Evolutionary conservation across 2,888 invertebrate genomes (phyloP), one percentile per base, ranked within the genome.

Genomic region (Ecdyonurus torrentis): DNA sequence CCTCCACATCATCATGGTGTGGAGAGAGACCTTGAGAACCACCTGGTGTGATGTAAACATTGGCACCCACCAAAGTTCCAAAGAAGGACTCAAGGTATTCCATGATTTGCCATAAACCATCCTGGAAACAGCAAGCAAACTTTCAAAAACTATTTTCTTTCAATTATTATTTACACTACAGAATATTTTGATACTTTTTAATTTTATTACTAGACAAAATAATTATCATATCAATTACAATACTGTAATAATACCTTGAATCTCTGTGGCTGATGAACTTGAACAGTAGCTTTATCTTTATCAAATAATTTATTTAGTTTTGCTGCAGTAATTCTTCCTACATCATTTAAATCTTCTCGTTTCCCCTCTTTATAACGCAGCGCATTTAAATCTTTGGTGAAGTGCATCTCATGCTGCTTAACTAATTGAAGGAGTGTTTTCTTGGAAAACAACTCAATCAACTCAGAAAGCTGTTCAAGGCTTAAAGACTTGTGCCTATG

Each of bases 1-100:
- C 65, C 53, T 66, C 66, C 52, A 66, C 64, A 61, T 66, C 65
- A 62, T 66, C 65, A 58, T 66, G 63, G 25, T 66, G 66, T 2
- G 64, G 65, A 15, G 65, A 61, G 7, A 66, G 59, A 2, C 66
- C 66, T 55, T 66, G 66, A 15, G 66, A 59, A n/a, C 64, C 65
- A 20, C 60, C 61, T 10, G 66, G 66, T 1, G 66, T 66, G n/a
- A 66, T 61, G 52, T 66, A 66, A n/a, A 66, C 65, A 60, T 66
- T 66, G 23, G 66, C 53, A 23, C 66, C 66, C 10, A 66, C 66
- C 24, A 66, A 63, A 25, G 64, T 66, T 1, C 66, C 66, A 52
- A 66, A 66, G 60, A 64, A 66, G 15, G 64, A 65, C 61, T 66
- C 66, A 23, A 66, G 58, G 23, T 65, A 59, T 53, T 66, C 66